Base-by-base conservation (phyloP, 2,888 invertebrate species). In the Drosophila lacicola region DNA sequence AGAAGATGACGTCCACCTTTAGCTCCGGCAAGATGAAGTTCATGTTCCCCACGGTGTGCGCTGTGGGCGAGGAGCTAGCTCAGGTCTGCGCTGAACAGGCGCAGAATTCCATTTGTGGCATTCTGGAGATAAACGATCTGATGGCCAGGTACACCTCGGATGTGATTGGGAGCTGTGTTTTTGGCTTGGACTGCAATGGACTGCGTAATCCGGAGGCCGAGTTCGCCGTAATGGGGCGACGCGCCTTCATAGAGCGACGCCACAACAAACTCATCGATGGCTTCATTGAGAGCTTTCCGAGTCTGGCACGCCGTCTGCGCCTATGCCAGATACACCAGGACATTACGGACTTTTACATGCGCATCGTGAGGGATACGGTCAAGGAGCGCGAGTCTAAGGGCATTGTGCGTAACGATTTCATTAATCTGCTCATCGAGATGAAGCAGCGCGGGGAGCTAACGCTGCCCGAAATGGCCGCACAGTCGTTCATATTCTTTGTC, bases 401-500 rank as follows among this genome's bases (percentile, higher is more conserved):
- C 6, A 60, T 91, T 19, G 73, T 89, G 69, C 62, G 93, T 36
- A 92, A 92, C 50, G 93, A 94, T 74, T 94, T 93, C 55, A 88
- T 94, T 66, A 93, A 93, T 53, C 67, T 93, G 4, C 83, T 93
- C 64, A 86, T 93, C 14, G 92, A 93, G 39, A 78, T 91, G 77
- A 91, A 91, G 68, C 63, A 66, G 4, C 85, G 73, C 11, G 78
- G 72, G 0, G 73, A 79, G 25, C 77, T 90, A 0, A 44, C 92
- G 0, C 79, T 93, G 9, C 89, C 93, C 3, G 83, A 94, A 41
- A 81, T 95, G 3, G 90, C 93, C 0, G 93, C 94, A 0, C 94
- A 95, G 57, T 93, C 94, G 4, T 92, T 94, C 14, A 88, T 93
- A 4, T 94, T 95, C 71, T 93, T 94, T 73, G 76, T 89, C 1